Conservation (phyloP, 2,888 invertebrate species). For the Platycheirus rosarum region DNA sequence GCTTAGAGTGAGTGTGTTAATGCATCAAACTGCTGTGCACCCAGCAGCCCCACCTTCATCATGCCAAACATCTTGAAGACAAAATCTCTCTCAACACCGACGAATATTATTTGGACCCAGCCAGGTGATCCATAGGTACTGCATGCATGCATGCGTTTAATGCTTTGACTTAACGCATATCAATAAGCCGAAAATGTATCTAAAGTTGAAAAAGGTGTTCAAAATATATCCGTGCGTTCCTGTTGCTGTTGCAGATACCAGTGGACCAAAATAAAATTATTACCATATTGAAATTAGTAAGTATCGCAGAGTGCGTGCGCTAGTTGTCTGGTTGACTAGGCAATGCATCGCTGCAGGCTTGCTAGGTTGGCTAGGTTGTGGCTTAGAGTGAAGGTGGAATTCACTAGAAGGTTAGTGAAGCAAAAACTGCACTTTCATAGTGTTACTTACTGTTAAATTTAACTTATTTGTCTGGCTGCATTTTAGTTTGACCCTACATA, state of each 20-base stretch:
- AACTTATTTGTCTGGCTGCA: no score
- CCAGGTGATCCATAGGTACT: constrained; percentile 67
- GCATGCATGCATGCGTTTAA: constrained; percentile 62
- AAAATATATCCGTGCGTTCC: constrained; percentile 42
- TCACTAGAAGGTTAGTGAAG: neutral
- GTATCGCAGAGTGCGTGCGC: constrained; percentile 54
- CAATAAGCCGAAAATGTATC: constrained; percentile 29
- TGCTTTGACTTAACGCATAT: constrained; percentile 59
- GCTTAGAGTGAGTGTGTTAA: constrained; percentile 53
- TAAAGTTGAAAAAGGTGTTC: constrained; percentile 61
- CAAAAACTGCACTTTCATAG: no score
- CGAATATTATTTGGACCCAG: constrained; percentile 38
- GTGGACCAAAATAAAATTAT: constrained; percentile 63
- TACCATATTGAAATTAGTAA: constrained; percentile 70
- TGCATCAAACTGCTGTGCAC: constrained; percentile 70
- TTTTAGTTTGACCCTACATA: no score
- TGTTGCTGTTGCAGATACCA: constrained; percentile 44
- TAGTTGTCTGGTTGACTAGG: constrained; percentile 45
- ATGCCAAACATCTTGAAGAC: constrained; percentile 59
- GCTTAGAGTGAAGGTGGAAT: constrained; percentile 28
- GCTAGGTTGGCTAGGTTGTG: constrained; percentile 14
- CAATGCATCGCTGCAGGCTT: constrained; percentile 17
- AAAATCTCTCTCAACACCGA: constrained; percentile 51
- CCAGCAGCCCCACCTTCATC: constrained; percentile 73
- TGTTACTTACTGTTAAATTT: no score